Percentiles rank a stretch among this genome's conserved stretches.
These are phyloP conservation scores for Serinus canaria DNA, from an alignment of 2,113 vertebrate genomes.

Conservation along the genomic window DNA sequence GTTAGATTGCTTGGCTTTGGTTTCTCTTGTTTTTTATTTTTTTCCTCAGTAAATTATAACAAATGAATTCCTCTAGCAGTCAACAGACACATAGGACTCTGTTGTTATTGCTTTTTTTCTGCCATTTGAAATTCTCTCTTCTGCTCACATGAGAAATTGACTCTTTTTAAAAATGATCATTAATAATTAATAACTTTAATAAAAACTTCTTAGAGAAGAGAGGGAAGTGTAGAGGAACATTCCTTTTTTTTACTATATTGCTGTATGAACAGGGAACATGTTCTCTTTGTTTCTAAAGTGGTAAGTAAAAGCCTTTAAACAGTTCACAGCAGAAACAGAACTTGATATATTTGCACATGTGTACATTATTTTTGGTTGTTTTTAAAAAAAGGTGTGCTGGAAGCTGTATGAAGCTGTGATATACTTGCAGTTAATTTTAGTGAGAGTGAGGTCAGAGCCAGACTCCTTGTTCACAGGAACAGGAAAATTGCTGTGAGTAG, in stretches of 20 bases:
- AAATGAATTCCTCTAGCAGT: neutral
- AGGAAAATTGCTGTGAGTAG: neutral
- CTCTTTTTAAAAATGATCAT: neutral
- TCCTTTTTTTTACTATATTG: neutral
- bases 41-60: neutral
- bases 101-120: neutral
- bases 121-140: neutral
- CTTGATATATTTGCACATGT: neutral
- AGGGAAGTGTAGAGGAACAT: neutral
- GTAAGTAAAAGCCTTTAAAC: neutral
- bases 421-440: neutral
- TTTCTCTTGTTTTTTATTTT: neutral
- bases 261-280: neutral
- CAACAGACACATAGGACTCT: neutral
- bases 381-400: neutral
- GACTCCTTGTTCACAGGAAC: neutral
- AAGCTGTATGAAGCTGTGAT: rapidly evolving
- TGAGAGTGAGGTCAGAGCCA: neutral
- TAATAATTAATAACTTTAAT: neutral
- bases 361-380: neutral
- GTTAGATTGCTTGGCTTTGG: neutral
- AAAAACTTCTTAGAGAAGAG: neutral
- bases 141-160: neutral
- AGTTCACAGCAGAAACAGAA: neutral
- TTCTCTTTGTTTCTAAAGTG: neutral